Conservation (phyloP, 2,888 invertebrate species). For the Phaedon cochleariae region DNA sequence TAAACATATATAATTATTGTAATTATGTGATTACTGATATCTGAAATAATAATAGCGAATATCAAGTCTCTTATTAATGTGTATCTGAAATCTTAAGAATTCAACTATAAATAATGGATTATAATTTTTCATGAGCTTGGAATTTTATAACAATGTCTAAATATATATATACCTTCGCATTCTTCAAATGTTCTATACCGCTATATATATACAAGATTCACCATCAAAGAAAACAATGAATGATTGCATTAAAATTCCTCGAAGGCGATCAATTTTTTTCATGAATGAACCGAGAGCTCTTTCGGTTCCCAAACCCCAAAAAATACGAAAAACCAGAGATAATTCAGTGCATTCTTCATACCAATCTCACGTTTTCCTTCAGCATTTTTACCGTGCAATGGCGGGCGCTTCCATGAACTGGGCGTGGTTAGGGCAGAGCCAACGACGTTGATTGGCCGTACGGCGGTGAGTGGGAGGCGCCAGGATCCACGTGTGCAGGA, state of each 20-base stretch:
- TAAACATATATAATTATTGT: too few relatives aligned
- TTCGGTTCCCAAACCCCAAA: conserved; percentile 26
- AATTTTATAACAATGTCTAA: too few relatives aligned
- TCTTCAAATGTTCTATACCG: too few relatives aligned
- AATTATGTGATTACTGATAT: too few relatives aligned
- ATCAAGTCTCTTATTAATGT: too few relatives aligned
- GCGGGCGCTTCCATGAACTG: conserved; percentile 51
- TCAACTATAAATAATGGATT: too few relatives aligned
- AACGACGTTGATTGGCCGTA: conserved; percentile 48
- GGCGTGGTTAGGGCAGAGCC: conserved; percentile 50
- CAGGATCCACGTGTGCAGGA: conserved; percentile 56
- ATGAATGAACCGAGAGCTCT: conserved; percentile 24
- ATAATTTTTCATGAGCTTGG: too few relatives aligned
- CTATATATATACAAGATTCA: too few relatives aligned
- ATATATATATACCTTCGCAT: too few relatives aligned
- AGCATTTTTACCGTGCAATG: conserved; percentile 54
- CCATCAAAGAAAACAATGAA: conserved; percentile 13
- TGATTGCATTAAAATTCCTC: conserved; percentile 13
- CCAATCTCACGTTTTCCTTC: conserved; percentile 27
- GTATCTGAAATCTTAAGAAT: too few relatives aligned
- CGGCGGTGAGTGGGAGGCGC: conserved; percentile 45
- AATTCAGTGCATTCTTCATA: conserved; percentile 26
- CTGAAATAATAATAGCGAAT: too few relatives aligned
- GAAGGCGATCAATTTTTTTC: not conserved
- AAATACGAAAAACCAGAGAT: conserved; percentile 20